A percentile compares a stretch with the other conserved stretches of the same genome.
These are phyloP conservation scores for Dastarcus helophoroides DNA, from an alignment of 2,888 invertebrate species.

Conservation along the genomic window DNA sequence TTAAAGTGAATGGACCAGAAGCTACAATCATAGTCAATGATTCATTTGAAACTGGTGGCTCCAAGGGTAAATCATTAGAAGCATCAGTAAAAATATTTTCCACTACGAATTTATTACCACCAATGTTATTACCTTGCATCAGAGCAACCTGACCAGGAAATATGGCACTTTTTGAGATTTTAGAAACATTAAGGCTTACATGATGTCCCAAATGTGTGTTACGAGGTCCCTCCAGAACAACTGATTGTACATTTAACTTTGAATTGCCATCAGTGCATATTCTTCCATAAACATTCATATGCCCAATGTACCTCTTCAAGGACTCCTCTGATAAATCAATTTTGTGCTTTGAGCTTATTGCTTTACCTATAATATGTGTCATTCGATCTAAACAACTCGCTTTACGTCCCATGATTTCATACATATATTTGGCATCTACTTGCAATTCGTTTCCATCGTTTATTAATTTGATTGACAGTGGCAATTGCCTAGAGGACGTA, in stretches of 20 bases:
- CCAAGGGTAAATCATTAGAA: slow-evolving; percentile 32
- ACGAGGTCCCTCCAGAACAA: slow-evolving; percentile 56
- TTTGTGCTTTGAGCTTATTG: no score
- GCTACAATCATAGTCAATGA: slow-evolving; percentile 60
- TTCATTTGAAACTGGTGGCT: slow-evolving; percentile 41
- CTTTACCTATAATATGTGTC: slow-evolving; percentile 28
- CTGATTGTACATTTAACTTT: slow-evolving; percentile 57
- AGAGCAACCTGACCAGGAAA: slow-evolving; percentile 74
- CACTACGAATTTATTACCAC: slow-evolving; percentile 55
- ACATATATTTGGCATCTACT: slow-evolving; percentile 38
- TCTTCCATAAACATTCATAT: slow-evolving; percentile 47
- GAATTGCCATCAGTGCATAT: slow-evolving; percentile 66
- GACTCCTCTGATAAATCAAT: no score
- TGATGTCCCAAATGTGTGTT: slow-evolving; percentile 38
- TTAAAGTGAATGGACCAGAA: slow-evolving; percentile 73
- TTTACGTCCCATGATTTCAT: slow-evolving; percentile 39
- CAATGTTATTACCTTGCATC: slow-evolving; percentile 59
- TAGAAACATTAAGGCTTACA: slow-evolving; percentile 38
- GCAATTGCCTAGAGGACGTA: background rate
- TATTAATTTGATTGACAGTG: slow-evolving; percentile 12
- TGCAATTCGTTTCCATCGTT: slow-evolving; percentile 9
- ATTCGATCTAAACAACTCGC: slow-evolving; percentile 36
- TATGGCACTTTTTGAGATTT: slow-evolving; percentile 50
- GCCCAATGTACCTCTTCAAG: no score
- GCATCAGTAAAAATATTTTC: slow-evolving; percentile 53